These are phyloP conservation scores for Alviniconcha strummeri DNA, from an alignment of 2,888 invertebrate genomes.

Conservation along the genomic window DNA sequence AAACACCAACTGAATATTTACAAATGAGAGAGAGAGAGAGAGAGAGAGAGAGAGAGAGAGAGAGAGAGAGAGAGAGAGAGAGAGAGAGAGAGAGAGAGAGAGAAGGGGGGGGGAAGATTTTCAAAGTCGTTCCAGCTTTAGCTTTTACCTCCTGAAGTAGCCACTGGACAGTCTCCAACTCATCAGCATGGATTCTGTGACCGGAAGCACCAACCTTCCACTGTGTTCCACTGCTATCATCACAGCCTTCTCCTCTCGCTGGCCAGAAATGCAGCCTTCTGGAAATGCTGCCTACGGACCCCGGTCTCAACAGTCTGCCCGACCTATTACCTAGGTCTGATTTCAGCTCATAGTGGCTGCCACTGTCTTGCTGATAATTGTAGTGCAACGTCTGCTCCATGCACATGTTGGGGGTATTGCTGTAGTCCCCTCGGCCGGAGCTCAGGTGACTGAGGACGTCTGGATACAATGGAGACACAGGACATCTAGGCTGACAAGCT, in stretches of 20 bases:
- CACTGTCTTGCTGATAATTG: background rate
- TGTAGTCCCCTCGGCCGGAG: slow-evolving; percentile 17
- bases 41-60: background rate
- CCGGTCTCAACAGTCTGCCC: background rate
- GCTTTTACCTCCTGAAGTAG: slow-evolving; percentile 13
- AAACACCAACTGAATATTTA: background rate
- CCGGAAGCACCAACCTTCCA: background rate
- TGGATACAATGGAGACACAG: background rate
- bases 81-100: slow-evolving; percentile 8
- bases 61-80: background rate
- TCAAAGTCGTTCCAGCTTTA: no score
- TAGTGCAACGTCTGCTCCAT: no score
- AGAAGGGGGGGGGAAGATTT: background rate
- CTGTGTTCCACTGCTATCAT: background rate
- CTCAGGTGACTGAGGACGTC: slow-evolving; percentile 11
- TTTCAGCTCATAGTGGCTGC: background rate
- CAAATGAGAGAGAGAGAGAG: background rate
- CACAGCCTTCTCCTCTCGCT: background rate
- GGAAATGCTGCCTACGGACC: background rate
- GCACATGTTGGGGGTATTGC: background rate
- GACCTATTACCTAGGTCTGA: background rate
- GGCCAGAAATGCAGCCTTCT: background rate
- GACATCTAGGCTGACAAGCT: background rate
- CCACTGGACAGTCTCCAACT: slow-evolving; percentile 22
- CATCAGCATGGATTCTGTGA: background rate